These are phyloP conservation scores for Acyrthosiphon pisum DNA, from an alignment of 1,140 invertebrate genomes.

Conservation along the genomic window DNA sequence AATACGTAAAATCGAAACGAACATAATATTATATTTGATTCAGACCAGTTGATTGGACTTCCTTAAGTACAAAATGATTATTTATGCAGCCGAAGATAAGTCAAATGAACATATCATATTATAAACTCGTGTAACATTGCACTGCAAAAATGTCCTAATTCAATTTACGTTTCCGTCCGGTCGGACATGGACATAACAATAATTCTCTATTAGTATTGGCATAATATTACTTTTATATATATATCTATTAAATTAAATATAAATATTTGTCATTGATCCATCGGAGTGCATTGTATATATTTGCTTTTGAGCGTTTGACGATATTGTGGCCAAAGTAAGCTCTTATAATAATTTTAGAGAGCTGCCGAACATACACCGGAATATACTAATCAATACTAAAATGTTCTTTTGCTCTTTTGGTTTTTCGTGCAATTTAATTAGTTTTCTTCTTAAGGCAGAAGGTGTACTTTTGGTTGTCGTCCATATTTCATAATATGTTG, in stretches of 20 bases:
- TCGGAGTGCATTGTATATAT: not conserved
- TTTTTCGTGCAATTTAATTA: not conserved
- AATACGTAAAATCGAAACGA: not conserved
- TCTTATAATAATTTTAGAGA: not conserved
- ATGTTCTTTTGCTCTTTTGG: not conserved
- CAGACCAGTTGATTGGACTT: not conserved
- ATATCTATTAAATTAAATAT: not conserved
- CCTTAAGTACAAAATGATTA: not conserved
- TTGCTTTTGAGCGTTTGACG: not conserved
- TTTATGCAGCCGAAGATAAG: not conserved
- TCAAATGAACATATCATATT: not conserved
- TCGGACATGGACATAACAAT: no score
- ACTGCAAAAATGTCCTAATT: not conserved
- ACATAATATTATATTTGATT: no score
- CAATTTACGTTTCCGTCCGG: not conserved
- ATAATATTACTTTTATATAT: not conserved
- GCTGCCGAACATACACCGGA: not conserved
- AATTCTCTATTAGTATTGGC: no score
- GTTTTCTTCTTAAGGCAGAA: not conserved
- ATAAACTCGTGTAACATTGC: not conserved
- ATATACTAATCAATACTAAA: not conserved
- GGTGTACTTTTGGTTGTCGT: not conserved
- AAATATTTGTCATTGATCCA: not conserved
- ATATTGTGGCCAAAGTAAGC: not conserved
- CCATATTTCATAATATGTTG: not conserved